Percentiles rank a stretch among this genome's conserved stretches.
phyloP scores from a whole-genome alignment of 2,888 invertebrate species.

The Drosophila anomalata region DNA sequence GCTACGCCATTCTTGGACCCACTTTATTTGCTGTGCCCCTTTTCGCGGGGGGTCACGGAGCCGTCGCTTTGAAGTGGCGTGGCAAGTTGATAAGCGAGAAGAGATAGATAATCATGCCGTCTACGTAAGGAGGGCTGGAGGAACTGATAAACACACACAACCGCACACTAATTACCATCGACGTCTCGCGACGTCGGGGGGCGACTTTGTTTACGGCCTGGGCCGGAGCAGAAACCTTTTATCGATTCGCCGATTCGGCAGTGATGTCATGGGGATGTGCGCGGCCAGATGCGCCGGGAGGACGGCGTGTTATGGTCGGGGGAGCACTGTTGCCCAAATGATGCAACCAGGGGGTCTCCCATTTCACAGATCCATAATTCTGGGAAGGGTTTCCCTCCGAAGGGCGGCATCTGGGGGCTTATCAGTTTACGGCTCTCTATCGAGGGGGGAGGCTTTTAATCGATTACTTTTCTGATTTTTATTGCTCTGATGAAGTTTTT shows the following conservation, averaged over 20 bases:
- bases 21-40: background rate
- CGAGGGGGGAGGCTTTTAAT: background rate
- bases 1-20: background rate
- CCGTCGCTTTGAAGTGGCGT: slow-evolving; percentile 11
- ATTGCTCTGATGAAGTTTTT: background rate
- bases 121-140: background rate
- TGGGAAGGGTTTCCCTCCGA: background rate
- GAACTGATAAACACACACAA: background rate
- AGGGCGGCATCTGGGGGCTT: background rate
- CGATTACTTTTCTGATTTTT: background rate
- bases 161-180: slow-evolving; percentile 19
- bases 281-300: background rate
- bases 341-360: slow-evolving; percentile 8
- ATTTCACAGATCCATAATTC: background rate
- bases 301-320: slow-evolving; percentile 15
- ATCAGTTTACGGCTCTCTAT: background rate
- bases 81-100: slow-evolving; percentile 24
- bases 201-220: slow-evolving; percentile 31
- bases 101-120: slow-evolving; percentile 16
- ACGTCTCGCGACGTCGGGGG: slow-evolving; percentile 4
- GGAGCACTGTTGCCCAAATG: slow-evolving; percentile 20
- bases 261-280: slow-evolving; percentile 29
- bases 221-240: slow-evolving; percentile 26
- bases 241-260: slow-evolving; percentile 28
- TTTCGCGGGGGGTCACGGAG: slow-evolving; percentile 38